A percentile compares a stretch with the other conserved stretches of the same genome.
Conservation (phyloP, 2,888 invertebrate genomes). For the Amblyteles armatorius region DNA sequence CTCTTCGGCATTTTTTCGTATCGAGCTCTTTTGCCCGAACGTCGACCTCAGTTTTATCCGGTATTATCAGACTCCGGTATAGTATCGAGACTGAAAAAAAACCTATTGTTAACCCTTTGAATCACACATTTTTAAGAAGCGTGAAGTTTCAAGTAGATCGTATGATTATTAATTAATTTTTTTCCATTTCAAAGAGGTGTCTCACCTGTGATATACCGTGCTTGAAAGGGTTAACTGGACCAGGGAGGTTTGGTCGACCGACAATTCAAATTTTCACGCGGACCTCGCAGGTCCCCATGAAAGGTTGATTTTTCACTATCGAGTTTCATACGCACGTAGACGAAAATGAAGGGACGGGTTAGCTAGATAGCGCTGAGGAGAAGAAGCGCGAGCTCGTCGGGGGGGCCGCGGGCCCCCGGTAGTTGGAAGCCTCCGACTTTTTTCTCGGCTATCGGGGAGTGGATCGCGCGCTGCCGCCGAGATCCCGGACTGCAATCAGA, state of each 20-base stretch:
- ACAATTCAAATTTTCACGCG: too few species aligned
- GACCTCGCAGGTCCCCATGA: not conserved
- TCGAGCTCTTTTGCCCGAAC: not conserved
- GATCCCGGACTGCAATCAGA: constrained; percentile 84
- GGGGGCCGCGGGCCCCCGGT: constrained; percentile 74
- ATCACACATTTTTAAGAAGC: too few species aligned
- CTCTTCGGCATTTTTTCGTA: constrained; percentile 67
- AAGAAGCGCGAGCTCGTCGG: constrained; percentile 59
- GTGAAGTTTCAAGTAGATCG: too few species aligned
- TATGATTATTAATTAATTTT: not conserved
- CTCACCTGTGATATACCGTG: too few species aligned
- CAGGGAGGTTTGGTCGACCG: too few species aligned
- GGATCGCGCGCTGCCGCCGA: constrained; percentile 81
- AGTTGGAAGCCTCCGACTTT: constrained; percentile 81
- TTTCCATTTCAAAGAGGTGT: too few species aligned
- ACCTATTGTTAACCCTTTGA: too few species aligned
- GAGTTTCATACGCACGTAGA: constrained; percentile 65
- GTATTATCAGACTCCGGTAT: constrained; percentile 23
- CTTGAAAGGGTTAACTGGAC: too few species aligned
- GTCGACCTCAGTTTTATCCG: not conserved
- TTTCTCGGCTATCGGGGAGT: constrained; percentile 82
- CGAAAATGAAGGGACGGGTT: constrained; percentile 47
- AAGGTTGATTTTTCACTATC: not conserved
- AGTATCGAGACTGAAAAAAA: too few species aligned
- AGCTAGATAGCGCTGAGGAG: constrained; percentile 43